Evolutionary conservation across 2,888 invertebrate species (phyloP).

Genomic region (Ashinkailepas kermadecensis): DNA sequence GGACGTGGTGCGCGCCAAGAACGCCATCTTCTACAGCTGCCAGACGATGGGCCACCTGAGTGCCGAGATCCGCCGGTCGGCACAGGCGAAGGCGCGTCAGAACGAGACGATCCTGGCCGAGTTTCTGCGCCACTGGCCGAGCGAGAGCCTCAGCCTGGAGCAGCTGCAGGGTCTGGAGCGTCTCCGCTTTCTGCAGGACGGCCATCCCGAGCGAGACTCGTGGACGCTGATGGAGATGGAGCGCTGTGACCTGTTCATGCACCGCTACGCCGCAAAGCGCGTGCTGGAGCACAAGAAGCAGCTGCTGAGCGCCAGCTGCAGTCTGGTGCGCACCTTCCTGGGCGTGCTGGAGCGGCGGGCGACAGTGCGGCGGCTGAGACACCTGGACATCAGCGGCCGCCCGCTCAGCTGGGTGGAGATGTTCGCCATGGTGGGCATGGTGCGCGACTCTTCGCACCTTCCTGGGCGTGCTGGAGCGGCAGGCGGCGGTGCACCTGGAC

Average conservation of each 20-base stretch:
- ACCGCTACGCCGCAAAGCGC: conserved; percentile 2
- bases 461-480: background rate
- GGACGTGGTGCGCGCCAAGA: background rate
- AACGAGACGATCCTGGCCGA: conserved; percentile 3
- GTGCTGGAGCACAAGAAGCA: conserved; percentile 19
- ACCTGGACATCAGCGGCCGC: conserved; percentile 13
- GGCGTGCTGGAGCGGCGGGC: background rate
- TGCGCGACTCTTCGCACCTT: background rate
- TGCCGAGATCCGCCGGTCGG: background rate
- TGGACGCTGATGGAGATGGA: conserved; percentile 16
- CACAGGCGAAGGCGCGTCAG: conserved; percentile 10
- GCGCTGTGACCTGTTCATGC: background rate
- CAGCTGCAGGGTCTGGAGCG: conserved; percentile 1
- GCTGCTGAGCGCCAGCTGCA: conserved; percentile 4
- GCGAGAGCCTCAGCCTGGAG: background rate
- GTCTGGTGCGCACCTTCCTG: conserved; percentile 4
- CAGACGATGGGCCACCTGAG: conserved; percentile 4
- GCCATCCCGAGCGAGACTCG: background rate
- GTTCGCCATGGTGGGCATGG: background rate
- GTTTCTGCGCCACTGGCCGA: conserved; percentile 18
- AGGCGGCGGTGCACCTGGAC: background rate
- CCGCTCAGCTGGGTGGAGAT: conserved; percentile 11
- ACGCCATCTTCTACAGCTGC: conserved; percentile 11
- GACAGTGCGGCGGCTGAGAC: no score
- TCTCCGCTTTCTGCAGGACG: background rate